These are phyloP conservation scores for Odocoileus hemionus DNA, from an alignment of 2,113 vertebrate species.

Conservation along the genomic window DNA sequence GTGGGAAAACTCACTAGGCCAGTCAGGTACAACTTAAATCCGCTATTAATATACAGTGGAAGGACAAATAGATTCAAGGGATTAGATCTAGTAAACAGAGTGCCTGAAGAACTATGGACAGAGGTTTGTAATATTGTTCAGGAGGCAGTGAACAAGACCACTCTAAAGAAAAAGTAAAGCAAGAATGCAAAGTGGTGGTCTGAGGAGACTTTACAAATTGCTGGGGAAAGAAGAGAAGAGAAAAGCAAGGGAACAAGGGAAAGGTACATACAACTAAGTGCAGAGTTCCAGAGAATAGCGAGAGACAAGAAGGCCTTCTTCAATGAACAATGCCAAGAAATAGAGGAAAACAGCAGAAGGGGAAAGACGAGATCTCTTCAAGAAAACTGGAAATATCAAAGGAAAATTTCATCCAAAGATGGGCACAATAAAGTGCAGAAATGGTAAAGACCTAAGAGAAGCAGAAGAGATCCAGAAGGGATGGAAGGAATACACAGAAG, in stretches of 20 bases:
- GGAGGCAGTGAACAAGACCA: neutral
- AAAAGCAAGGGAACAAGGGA: neutral
- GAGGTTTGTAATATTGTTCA: neutral
- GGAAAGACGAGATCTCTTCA: neutral
- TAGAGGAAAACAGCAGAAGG: neutral
- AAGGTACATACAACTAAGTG: neutral
- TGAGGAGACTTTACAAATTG: neutral
- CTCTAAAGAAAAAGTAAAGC: neutral
- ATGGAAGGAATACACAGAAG: neutral
- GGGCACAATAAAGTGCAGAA: neutral
- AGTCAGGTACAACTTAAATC: neutral
- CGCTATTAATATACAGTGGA: neutral
- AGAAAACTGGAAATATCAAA: neutral
- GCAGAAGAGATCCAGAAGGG: neutral
- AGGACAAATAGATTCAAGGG: neutral
- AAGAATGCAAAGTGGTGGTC: neutral
- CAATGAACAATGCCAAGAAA: neutral
- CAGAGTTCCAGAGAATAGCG: neutral
- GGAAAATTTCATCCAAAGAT: neutral
- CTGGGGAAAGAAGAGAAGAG: neutral
- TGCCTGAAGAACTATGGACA: neutral
- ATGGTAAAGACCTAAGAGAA: neutral
- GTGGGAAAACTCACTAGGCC: neutral
- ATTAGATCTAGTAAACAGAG: neutral
- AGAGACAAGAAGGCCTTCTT: neutral